Evolutionary conservation across 2,888 invertebrate genomes (phyloP).

Genomic region (Meghimatium bilineatum): DNA sequence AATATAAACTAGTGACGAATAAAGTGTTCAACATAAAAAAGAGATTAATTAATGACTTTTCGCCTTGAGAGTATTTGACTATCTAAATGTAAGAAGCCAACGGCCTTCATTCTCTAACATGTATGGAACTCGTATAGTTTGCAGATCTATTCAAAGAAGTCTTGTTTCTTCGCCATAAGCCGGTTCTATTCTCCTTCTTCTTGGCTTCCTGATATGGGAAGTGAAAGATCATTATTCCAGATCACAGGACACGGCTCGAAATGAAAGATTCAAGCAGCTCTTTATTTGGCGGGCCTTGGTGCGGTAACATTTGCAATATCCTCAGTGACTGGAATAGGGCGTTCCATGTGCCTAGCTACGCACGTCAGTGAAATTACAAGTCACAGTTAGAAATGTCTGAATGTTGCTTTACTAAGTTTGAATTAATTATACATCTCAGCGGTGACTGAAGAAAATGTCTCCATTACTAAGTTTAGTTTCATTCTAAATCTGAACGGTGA

Average conservation of each 20-base stretch:
- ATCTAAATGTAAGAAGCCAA: background rate
- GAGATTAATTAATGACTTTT: too few relatives aligned
- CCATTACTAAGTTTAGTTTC: background rate
- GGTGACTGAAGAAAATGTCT: background rate
- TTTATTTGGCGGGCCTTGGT: constrained; percentile 17
- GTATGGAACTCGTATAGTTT: background rate
- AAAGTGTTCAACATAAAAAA: too few relatives aligned
- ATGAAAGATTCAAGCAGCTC: constrained; percentile 1
- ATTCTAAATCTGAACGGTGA: background rate
- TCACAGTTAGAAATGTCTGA: background rate
- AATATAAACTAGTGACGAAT: too few relatives aligned
- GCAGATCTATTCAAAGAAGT: background rate
- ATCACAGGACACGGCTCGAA: constrained; percentile 24
- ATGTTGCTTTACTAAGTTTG: background rate
- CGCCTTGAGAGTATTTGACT: background rate
- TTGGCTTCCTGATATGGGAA: background rate
- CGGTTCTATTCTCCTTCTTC: background rate
- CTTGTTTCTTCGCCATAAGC: constrained; percentile 1
- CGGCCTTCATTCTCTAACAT: background rate
- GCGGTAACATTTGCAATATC: constrained; percentile 29
- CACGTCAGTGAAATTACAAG: background rate
- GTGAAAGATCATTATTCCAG: constrained; percentile 40
- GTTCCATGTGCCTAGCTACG: background rate
- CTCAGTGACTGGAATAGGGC: background rate
- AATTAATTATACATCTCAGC: background rate